Base-by-base conservation (phyloP, 2,888 invertebrate species). In the Nemapogon koenigi region DNA sequence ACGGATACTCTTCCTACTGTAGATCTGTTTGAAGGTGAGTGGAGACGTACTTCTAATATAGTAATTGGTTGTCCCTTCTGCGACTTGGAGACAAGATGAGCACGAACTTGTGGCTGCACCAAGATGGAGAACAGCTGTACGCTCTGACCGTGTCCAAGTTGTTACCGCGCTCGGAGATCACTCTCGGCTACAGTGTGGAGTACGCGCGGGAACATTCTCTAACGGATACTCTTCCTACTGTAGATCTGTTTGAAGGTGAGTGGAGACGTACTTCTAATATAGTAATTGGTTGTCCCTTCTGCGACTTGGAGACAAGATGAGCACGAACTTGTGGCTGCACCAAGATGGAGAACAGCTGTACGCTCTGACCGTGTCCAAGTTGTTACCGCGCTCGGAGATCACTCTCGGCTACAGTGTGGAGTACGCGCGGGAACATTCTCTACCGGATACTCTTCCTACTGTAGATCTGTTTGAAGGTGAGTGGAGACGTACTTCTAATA, bases 251-350 rank as follows among this genome's bases (percentile, higher is more conserved):
- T 31, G 8, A 33, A 11, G 33, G 33, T 33, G n/a, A n/a, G n/a
- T n/a, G n/a, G n/a, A n/a, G n/a, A n/a, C n/a, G n/a, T n/a, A n/a
- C n/a, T n/a, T n/a, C n/a, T n/a, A n/a, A n/a, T n/a, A n/a, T n/a
- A 59, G 64, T 10, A 70, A 67, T 43, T 70, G 70, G 70, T 51
- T 70, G 18, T 48, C 63, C 29, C 42, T 70, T 13, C 38, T 70
- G 6, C 59, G 61, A 1, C 44, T 68, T 3, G 67, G 66, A 1
- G 54, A 56, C 16, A 41, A 52, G 31, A 43, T 31, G 8, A 50
- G 62, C 0, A 62, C 68, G 2, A 70, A 69, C 46, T 46, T 68
- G 1, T 70, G 69, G 69, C 37, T 70, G 3, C 60, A 62, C 46
- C 59, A 67, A 46, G 61, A 66, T 25, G 49, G 53, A 11, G 44